These are phyloP conservation scores for Uropsilus gracilis DNA, from an alignment of 2,113 vertebrate genomes.

Conservation along the genomic window DNA sequence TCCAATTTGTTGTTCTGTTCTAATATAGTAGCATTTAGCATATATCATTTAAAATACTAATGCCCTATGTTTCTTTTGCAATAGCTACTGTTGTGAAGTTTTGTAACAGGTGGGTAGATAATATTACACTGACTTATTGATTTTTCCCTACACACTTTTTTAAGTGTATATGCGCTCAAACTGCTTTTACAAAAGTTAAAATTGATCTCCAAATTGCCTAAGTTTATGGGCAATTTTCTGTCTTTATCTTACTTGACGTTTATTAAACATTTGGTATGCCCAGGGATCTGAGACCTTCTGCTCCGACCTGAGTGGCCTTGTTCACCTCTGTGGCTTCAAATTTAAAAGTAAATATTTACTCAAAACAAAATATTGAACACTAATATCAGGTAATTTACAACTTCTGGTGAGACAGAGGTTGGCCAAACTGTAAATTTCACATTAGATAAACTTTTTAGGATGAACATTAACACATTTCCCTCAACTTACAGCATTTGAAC, in stretches of 20 bases:
- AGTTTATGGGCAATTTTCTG: constrained; percentile 51
- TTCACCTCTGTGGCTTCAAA: background rate
- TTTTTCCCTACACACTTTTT: constrained; percentile 47
- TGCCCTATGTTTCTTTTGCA: background rate
- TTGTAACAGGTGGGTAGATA: background rate
- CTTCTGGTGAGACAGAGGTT: background rate
- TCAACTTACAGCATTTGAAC: background rate
- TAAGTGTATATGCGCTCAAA: constrained; percentile 22
- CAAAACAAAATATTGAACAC: background rate
- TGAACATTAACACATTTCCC: background rate
- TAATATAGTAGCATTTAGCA: background rate
- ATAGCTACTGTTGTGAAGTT: constrained; percentile 25
- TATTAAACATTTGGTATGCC: background rate
- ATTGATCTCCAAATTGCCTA: constrained; percentile 47
- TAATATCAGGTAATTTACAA: background rate
- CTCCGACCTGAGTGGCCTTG: background rate
- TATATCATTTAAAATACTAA: constrained; percentile 32
- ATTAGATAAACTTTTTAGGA: background rate
- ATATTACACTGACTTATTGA: constrained; percentile 13
- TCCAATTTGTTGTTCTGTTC: background rate
- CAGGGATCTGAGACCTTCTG: background rate
- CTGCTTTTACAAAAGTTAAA: constrained; percentile 60
- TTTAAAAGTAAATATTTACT: background rate
- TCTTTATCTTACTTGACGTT: constrained; percentile 24
- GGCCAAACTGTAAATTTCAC: background rate